phyloP scores from a whole-genome alignment of 2,888 invertebrate species.

The Zeuzera pyrina region DNA sequence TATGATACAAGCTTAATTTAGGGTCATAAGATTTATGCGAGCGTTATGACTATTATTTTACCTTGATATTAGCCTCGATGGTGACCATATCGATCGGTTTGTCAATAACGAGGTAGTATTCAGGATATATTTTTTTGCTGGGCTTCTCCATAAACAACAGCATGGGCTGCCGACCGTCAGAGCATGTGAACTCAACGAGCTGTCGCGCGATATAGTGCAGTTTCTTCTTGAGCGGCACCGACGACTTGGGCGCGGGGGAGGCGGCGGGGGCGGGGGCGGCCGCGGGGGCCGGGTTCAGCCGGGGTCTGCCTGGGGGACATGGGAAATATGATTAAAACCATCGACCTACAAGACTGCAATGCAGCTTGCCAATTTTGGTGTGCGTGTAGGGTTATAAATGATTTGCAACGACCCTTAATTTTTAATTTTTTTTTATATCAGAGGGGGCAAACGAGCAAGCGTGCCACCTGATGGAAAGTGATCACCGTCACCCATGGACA shows the following conservation, averaged over 20 bases:
- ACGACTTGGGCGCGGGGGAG: slow-evolving; percentile 39
- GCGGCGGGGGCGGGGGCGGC: slow-evolving; percentile 25
- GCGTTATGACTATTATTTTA: slow-evolving; percentile 17
- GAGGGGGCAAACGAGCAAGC: too few species aligned
- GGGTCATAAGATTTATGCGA: too few species aligned
- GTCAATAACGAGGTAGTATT: slow-evolving; percentile 94
- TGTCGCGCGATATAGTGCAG: slow-evolving; percentile 84
- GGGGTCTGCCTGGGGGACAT: slow-evolving; percentile 60
- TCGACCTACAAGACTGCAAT: too few species aligned
- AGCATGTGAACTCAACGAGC: slow-evolving; percentile 60
- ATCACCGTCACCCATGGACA: too few species aligned
- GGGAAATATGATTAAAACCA: too few species aligned
- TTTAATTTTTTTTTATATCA: too few species aligned
- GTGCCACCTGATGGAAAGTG: too few species aligned
- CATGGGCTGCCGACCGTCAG: slow-evolving; percentile 88
- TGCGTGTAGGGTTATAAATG: too few species aligned
- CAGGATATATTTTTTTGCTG: slow-evolving; percentile 93
- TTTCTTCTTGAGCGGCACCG: slow-evolving; percentile 82
- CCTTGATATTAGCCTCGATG: slow-evolving; percentile 92
- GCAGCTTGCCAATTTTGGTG: too few species aligned
- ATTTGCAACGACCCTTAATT: too few species aligned
- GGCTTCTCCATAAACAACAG: slow-evolving; percentile 97
- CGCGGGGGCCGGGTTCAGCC: slow-evolving; percentile 39
- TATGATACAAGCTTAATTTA: too few species aligned
- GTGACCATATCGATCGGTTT: slow-evolving; percentile 96